Conservation (phyloP, 2,888 invertebrate species). For the Vesta saturnalis region DNA sequence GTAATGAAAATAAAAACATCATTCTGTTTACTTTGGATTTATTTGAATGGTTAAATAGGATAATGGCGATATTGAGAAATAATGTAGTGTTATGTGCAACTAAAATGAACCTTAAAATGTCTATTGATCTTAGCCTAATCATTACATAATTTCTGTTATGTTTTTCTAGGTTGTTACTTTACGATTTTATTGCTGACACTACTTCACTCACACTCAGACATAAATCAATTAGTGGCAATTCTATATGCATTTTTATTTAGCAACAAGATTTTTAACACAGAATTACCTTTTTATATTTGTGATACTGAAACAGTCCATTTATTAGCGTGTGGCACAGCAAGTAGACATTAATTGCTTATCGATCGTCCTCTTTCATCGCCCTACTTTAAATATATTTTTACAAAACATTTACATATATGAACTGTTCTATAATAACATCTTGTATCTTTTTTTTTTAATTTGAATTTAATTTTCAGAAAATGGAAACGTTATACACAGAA, state of each 20-base stretch:
- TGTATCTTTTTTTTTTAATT: no score
- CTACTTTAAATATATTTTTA: neutral
- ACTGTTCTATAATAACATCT: neutral
- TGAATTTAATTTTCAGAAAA: conserved; percentile 25
- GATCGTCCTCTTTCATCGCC: conserved; percentile 24
- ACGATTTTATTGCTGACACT: no score
- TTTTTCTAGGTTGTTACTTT: no score
- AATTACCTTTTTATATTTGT: conserved; percentile 27
- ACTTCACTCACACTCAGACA: neutral
- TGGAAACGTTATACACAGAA: conserved; percentile 25
- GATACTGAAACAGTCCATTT: conserved; percentile 28
- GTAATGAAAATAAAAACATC: no score
- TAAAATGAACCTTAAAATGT: no score
- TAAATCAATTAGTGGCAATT: neutral
- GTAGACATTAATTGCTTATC: conserved; percentile 32
- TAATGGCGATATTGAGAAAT: no score
- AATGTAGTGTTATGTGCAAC: no score
- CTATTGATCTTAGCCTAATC: no score
- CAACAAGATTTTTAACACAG: conserved; percentile 19
- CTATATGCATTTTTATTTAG: neutral
- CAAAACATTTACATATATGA: neutral
- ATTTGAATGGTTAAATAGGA: no score
- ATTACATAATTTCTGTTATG: no score
- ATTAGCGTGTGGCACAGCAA: conserved; percentile 22
- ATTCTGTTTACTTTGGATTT: no score